Evolutionary conservation across 2,797 vertebrate genomes (phyloP), one percentile per base, ranked within the genome.

Genomic region (Numenius phaeopus): DNA sequence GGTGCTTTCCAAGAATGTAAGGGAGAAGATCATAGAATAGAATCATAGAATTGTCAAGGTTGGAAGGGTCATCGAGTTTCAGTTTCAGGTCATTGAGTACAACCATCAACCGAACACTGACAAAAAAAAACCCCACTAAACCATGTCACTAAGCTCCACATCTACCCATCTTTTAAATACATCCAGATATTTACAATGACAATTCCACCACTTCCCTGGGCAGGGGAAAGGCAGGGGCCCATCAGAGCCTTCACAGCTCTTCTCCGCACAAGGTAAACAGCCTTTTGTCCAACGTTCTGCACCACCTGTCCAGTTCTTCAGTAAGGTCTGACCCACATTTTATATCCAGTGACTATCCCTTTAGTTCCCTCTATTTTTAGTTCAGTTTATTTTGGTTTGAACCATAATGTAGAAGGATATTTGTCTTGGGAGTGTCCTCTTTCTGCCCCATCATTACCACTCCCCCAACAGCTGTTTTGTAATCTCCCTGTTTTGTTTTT

Each of bases 351-450:
- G 83, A 89, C 55, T 65, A 77, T 61, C 71, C 59, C 34, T 94
- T 80, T 65, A 91, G 75, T 71, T 91, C 50, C 21, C 27, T 83
- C 93, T 96, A 96, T 91, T 91, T 94, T 93, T 96, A 95, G 94
- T 85, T 87, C 59, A 49, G 40, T 90, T 97, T 97, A 97, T 96
- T 97, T 97, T 91, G 80, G 91, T 96, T 95, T 88, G 82, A 95
- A 78, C 89, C 55, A 22, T 66, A 79, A 92, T 83, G 76, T 79
- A 91, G 65, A 78, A 86, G 72, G 82, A 97, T 93, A 91, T 89
- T 96, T 96, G 87, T 58, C 81, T 94, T 92, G 91, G 94, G 94
- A 94, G 97, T 93, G 94, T 91, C 84, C 87, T 84, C 77, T 46
- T 95, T 80, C 88, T 30, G 8, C 72, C 89, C 57, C 64, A 95